A percentile compares a stretch with the other conserved stretches of the same genome.
phyloP scores from a whole-genome alignment of 2,888 invertebrate genomes.

The Scaptomyza caliginosa region DNA sequence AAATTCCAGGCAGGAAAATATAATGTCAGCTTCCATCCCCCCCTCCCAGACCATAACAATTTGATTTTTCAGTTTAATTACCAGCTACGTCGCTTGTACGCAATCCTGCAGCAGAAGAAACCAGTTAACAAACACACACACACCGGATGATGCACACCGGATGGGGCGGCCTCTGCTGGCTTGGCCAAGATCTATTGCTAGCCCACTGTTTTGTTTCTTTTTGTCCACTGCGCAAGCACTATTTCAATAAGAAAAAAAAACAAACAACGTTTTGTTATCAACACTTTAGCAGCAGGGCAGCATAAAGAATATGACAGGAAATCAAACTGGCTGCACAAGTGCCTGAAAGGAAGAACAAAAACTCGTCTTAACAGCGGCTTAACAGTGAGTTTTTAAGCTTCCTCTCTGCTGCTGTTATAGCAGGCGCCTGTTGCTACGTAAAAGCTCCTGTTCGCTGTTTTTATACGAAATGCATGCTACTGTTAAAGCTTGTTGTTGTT shows the following conservation, averaged over 20 bases:
- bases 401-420: neutral
- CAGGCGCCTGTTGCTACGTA: neutral
- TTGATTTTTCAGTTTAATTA: conserved; percentile 74
- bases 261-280: conserved; percentile 59
- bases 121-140: conserved; percentile 68
- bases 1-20: conserved; percentile 79
- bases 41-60: conserved; percentile 60
- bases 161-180: conserved; percentile 51
- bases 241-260: conserved; percentile 34
- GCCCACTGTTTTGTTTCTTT: too few relatives aligned
- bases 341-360: conserved; percentile 41
- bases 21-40: conserved; percentile 29
- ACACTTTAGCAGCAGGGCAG: conserved; percentile 53
- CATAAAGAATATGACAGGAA: conserved; percentile 71
- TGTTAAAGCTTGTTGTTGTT: neutral
- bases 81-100: conserved; percentile 39
- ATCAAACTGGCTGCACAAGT: conserved; percentile 80
- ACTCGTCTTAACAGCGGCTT: conserved; percentile 24
- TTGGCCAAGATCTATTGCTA: conserved; percentile 33
- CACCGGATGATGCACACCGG: conserved; percentile 62
- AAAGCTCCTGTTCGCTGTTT: neutral
- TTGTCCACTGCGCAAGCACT: conserved; percentile 21
- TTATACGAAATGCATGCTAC: neutral
- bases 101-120: conserved; percentile 61
- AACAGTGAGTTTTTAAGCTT: neutral